Evolutionary conservation across 2,888 invertebrate species (phyloP).

Genomic region (Scelioninae gen. 2): DNA sequence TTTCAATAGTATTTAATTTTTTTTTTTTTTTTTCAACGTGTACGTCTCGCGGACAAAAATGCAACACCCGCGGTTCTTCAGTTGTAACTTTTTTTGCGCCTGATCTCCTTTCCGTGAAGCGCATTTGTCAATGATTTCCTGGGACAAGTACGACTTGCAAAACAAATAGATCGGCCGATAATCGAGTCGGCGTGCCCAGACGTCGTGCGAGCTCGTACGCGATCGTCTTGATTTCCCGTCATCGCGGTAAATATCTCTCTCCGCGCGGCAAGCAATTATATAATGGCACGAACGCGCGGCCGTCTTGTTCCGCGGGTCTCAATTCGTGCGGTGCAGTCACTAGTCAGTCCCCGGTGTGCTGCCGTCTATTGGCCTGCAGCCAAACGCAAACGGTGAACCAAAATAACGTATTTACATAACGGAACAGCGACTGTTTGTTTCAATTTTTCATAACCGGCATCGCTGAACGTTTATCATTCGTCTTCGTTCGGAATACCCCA

Average conservation of each 20-base stretch:
- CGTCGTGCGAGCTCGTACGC: slow-evolving; percentile 19
- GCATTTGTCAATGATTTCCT: neutral
- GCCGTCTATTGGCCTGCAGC: slow-evolving; percentile 67
- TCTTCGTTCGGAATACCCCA: too few relatives aligned
- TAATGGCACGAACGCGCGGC: slow-evolving; percentile 62
- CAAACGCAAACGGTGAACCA: slow-evolving; percentile 71
- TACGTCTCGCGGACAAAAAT: too few relatives aligned
- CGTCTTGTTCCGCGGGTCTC: slow-evolving; percentile 63
- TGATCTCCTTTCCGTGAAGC: slow-evolving; percentile 17
- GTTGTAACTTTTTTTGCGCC: too few relatives aligned
- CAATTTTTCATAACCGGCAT: slow-evolving; percentile 35
- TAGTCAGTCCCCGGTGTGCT: slow-evolving; percentile 70
- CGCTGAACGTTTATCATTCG: too few relatives aligned
- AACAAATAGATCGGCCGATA: slow-evolving; percentile 33
- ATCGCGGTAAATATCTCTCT: slow-evolving; percentile 60
- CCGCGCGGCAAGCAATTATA: slow-evolving; percentile 69
- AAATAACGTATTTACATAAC: slow-evolving; percentile 74
- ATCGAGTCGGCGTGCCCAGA: slow-evolving; percentile 38
- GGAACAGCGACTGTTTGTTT: slow-evolving; percentile 57
- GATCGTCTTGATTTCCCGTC: slow-evolving; percentile 58
- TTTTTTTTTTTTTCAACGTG: too few relatives aligned
- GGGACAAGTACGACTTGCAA: slow-evolving; percentile 13
- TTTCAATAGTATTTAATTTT: too few relatives aligned
- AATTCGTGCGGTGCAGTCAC: slow-evolving; percentile 69
- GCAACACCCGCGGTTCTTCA: too few relatives aligned